Evolutionary conservation across 2,797 vertebrate species (phyloP).

Genomic region (Mormyrops attenuatus): DNA sequence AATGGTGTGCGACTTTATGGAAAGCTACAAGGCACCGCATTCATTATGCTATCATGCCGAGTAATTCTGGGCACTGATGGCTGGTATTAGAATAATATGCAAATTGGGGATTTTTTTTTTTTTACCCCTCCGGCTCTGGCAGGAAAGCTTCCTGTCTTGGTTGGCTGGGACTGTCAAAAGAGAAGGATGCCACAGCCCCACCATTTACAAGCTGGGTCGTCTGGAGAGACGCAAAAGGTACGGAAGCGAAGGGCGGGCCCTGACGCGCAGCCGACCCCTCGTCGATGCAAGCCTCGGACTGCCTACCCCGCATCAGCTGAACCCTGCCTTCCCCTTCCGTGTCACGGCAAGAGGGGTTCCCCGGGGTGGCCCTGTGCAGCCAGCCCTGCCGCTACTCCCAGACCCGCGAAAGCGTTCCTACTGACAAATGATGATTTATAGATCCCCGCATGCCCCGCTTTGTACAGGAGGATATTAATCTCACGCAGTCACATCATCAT

Average conservation of each 20-base stretch:
- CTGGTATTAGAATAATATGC: constrained; percentile 76
- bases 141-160: constrained; percentile 56
- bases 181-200: constrained; percentile 53
- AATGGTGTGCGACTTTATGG: constrained; percentile 77
- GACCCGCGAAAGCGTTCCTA: neutral
- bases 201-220: constrained; percentile 60
- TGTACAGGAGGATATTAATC: neutral
- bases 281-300: neutral
- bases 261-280: too few species aligned
- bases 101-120: constrained; percentile 63
- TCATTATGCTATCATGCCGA: constrained; percentile 78
- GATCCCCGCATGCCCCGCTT: neutral
- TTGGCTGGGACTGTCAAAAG: constrained; percentile 49
- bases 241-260: constrained; percentile 1
- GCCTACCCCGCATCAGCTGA: neutral
- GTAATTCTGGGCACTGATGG: constrained; percentile 72
- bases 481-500: neutral
- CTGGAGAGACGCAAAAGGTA: constrained; percentile 47
- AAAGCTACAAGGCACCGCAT: constrained; percentile 75
- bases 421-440: neutral
- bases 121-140: constrained; percentile 57
- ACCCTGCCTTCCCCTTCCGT: neutral
- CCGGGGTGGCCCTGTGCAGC: neutral
- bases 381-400: neutral
- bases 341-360: neutral